Conservation (phyloP, 2,113 vertebrate species). For the human region DNA sequence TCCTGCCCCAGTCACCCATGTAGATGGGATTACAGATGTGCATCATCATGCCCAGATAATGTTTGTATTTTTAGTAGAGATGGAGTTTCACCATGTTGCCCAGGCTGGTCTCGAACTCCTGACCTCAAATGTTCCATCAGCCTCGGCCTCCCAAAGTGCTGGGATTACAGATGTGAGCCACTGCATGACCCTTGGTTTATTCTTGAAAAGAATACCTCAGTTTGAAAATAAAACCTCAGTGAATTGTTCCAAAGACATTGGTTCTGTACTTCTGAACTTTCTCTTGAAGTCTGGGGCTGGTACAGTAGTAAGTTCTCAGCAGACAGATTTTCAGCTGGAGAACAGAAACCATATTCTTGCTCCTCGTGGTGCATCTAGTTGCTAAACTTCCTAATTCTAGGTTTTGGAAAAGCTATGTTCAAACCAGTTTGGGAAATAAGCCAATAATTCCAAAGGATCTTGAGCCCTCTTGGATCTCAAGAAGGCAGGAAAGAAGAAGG, state of each 20-base stretch:
- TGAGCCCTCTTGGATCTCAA: background rate
- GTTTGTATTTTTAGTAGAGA: too few relatives aligned
- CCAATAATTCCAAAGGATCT: background rate
- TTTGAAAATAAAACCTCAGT: conserved; percentile 10
- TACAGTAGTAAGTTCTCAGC: background rate
- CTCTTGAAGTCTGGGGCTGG: background rate
- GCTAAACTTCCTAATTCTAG: background rate
- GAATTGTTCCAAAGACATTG: background rate
- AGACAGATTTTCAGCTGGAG: background rate
- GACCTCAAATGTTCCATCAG: too few relatives aligned
- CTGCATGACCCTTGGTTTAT: background rate
- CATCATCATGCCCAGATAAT: too few relatives aligned
- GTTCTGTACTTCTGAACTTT: background rate
- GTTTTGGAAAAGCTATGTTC: background rate
- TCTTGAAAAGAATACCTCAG: background rate
- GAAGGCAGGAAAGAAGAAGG: background rate
- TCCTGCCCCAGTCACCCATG: too few relatives aligned
- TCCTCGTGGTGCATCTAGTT: background rate
- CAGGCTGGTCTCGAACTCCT: too few relatives aligned
- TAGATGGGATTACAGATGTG: too few relatives aligned
- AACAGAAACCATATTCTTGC: background rate
- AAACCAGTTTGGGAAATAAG: background rate
- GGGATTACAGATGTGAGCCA: too few relatives aligned
- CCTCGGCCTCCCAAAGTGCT: too few relatives aligned
- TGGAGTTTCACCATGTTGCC: too few relatives aligned